Evolutionary conservation across 2,888 invertebrate species (phyloP), one percentile per base, ranked within the genome.

Genomic region (Leucania comma): DNA sequence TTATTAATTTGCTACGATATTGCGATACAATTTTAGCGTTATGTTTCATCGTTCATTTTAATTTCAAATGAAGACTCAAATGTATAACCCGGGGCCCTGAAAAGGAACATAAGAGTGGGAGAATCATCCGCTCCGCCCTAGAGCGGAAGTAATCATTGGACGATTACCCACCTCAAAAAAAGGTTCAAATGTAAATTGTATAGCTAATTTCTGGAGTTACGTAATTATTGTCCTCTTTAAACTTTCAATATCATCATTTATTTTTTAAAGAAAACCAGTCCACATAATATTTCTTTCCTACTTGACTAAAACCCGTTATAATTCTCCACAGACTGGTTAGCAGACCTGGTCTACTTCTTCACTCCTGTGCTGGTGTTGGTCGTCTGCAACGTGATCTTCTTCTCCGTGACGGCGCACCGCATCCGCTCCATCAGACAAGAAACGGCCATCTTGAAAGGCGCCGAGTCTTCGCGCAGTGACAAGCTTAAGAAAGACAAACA

Each of bases 261-360:
- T n/a, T 38, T 38, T 38, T 38, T 3, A 38, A 38, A 51, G 14
- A 51, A 6, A 51, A 14, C 24, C 2, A 14, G 5, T 51, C 14
- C 2, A 51, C 51, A 51, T 51, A 24, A 29, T n/a, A n/a, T n/a
- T 50, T 50, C 12, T 12, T 57, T 35, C 42, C 2, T n/a, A 32
- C 14, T 2, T 29, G 8, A 59, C 1, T 0, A 51, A 24, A 24
- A 74, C 17, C 17, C 10, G 12, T 12, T 12, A 20, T 24, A 20
- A 20, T 42, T 2, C 9, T 70, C 29, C 24, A 9, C 91, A 97
- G 97, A 94, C 81, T 94, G 96, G 86, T 61, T 90, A 54, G 96
- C 97, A 12, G 96, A 96, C 76, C 89, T 97, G 50, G 88, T 97
- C 20, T 98, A 98, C 90, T 98, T 98, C 93, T 97, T 97, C 90